Percentiles rank a stretch among this genome's conserved stretches.
phyloP scores from a whole-genome alignment of 2,113 vertebrate genomes.

The Petrocephalus zakoni region DNA sequence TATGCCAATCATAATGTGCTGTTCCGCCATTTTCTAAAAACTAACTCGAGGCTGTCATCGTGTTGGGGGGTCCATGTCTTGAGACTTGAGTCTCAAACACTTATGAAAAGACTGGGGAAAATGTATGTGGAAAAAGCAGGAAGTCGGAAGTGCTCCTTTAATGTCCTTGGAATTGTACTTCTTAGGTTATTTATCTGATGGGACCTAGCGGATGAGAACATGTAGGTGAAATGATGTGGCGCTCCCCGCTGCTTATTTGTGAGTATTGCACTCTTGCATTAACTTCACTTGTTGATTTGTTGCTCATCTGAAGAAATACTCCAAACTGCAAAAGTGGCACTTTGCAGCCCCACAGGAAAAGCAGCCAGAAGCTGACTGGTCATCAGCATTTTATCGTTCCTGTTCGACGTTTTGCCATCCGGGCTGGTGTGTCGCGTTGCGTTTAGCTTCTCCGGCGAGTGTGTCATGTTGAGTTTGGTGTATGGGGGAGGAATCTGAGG shows the following conservation, averaged over 20 bases:
- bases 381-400: background rate
- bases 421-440: background rate
- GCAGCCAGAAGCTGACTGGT: background rate
- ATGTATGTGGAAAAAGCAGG: background rate
- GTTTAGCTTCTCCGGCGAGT: background rate
- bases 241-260: background rate
- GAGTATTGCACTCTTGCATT: background rate
- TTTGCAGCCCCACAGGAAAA: background rate
- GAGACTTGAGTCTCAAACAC: background rate
- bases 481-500: background rate
- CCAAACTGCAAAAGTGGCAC: background rate
- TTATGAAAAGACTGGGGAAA: background rate
- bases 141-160: background rate
- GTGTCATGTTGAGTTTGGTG: background rate
- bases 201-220: background rate
- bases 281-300: background rate
- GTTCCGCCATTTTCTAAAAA: background rate
- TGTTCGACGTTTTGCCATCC: background rate
- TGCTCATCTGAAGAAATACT: background rate
- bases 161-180: constrained; percentile 1
- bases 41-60: background rate
- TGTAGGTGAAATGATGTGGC: background rate
- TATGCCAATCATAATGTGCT: background rate
- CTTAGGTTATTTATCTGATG: background rate
- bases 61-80: background rate